Percentiles rank a stretch among this genome's conserved stretches.
These are phyloP conservation scores for Willisornis vidua DNA, from an alignment of 2,113 vertebrate genomes.

Conservation along the genomic window DNA sequence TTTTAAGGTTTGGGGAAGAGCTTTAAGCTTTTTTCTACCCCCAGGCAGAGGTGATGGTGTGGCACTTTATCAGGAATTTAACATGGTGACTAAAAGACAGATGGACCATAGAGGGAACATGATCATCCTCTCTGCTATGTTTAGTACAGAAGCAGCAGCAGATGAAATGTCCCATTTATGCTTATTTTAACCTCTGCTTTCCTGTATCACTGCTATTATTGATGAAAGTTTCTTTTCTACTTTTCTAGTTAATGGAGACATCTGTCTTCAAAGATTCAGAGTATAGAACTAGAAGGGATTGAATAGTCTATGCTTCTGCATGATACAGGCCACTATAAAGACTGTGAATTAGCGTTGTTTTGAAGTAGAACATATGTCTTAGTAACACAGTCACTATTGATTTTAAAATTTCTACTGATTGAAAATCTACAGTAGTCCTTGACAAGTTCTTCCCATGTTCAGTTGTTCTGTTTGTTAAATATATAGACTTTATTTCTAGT, in stretches of 20 bases:
- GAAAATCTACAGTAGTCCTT: neutral
- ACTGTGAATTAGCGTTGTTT: neutral
- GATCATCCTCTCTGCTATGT: neutral
- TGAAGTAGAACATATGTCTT: neutral
- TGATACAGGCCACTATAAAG: neutral
- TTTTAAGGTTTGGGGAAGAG: neutral
- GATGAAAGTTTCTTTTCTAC: slow-evolving; percentile 11
- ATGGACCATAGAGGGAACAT: neutral
- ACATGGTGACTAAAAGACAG: neutral
- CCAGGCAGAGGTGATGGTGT: neutral
- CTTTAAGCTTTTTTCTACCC: neutral
- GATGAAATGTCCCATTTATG: neutral
- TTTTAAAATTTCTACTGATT: slow-evolving; percentile 7
- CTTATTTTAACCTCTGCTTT: slow-evolving; percentile 10
- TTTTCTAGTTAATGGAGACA: slow-evolving; percentile 23
- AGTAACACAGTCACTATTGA: neutral
- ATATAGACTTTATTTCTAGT: neutral
- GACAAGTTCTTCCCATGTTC: neutral
- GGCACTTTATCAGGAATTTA: neutral
- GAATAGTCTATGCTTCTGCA: neutral
- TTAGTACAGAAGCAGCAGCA: neutral
- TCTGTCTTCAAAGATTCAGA: slow-evolving; percentile 13
- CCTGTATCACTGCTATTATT: neutral
- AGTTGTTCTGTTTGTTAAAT: neutral
- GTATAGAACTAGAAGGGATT: neutral